Percentiles rank a stretch among this genome's conserved stretches.
These are phyloP conservation scores for Panthera leo DNA, from an alignment of 2,113 vertebrate species.

Conservation along the genomic window DNA sequence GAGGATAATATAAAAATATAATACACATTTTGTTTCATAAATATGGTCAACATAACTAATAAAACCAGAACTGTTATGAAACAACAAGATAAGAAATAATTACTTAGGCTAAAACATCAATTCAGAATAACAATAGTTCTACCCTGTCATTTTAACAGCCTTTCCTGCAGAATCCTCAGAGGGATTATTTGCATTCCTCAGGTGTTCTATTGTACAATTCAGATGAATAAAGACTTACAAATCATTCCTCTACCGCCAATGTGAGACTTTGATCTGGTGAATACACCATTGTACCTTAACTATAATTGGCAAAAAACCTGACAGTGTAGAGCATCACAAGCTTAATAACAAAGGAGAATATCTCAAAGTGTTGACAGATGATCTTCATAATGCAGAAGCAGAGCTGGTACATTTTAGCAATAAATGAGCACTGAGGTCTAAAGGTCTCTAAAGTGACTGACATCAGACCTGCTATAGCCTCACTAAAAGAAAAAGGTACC, in stretches of 20 bases:
- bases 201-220: slow-evolving; percentile 96
- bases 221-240: slow-evolving; percentile 99
- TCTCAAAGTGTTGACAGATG: slow-evolving; percentile 97
- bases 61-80: slow-evolving; percentile 85
- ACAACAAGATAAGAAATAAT: slow-evolving; percentile 91
- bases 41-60: slow-evolving; percentile 82
- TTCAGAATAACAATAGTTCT: slow-evolving; percentile 95
- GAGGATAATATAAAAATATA: slow-evolving; percentile 71
- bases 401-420: slow-evolving; percentile 92
- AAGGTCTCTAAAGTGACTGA: slow-evolving; percentile 98
- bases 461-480: slow-evolving; percentile 94
- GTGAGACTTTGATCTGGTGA: slow-evolving; percentile 98
- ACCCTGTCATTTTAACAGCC: slow-evolving; percentile 92
- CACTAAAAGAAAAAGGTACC: slow-evolving; percentile 87
- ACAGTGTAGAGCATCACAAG: slow-evolving; percentile 97
- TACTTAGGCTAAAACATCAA: slow-evolving; percentile 91
- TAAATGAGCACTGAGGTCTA: slow-evolving; percentile 98
- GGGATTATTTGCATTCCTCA: slow-evolving; percentile 99
- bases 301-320: slow-evolving; percentile 99
- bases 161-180: slow-evolving; percentile 92
- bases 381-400: slow-evolving; percentile 99
- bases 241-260: slow-evolving; percentile 97
- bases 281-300: slow-evolving; percentile 99
- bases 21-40: slow-evolving; percentile 78
- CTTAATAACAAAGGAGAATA: slow-evolving; percentile 98